These are phyloP conservation scores for Ditylenchus dipsaci DNA, from an alignment of 1,140 invertebrate species.

Conservation along the genomic window DNA sequence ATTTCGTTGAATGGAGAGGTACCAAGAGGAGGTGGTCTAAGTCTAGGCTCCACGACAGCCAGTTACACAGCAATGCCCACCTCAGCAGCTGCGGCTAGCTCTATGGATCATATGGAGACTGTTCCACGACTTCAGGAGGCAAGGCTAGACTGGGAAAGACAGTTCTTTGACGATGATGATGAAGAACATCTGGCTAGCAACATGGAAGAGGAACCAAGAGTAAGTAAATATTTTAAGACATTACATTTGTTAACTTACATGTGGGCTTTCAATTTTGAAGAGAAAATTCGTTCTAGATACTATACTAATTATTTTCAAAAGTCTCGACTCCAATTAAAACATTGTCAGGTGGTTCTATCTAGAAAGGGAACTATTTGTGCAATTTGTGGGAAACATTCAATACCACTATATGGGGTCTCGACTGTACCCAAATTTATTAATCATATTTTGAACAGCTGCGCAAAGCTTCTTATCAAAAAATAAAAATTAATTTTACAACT, in stretches of 20 bases:
- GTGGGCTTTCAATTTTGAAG: too few species aligned
- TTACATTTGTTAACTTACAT: too few species aligned
- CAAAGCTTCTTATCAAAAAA: too few species aligned
- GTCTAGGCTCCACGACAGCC: background rate
- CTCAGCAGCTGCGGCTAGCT: background rate
- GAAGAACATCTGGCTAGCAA: slow-evolving; percentile 5
- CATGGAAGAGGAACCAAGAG: background rate
- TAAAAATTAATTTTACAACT: too few species aligned
- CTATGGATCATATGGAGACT: background rate
- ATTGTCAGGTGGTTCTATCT: too few species aligned
- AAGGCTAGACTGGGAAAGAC: slow-evolving; percentile 5
- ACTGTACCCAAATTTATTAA: too few species aligned
- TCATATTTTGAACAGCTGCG: too few species aligned
- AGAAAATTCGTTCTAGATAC: background rate
- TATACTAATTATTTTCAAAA: background rate
- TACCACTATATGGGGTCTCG: too few species aligned
- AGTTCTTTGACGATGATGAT: slow-evolving; percentile 11
- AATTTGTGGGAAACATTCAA: too few species aligned
- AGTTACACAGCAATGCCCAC: background rate
- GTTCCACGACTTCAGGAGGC: background rate
- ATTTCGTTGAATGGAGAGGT: background rate
- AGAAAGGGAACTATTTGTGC: too few species aligned
- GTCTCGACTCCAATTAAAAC: too few species aligned
- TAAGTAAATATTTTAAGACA: too few species aligned
- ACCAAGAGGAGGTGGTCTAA: background rate